Base-by-base conservation (phyloP, 2,797 vertebrate species). In the Nannoperca australis region DNA sequence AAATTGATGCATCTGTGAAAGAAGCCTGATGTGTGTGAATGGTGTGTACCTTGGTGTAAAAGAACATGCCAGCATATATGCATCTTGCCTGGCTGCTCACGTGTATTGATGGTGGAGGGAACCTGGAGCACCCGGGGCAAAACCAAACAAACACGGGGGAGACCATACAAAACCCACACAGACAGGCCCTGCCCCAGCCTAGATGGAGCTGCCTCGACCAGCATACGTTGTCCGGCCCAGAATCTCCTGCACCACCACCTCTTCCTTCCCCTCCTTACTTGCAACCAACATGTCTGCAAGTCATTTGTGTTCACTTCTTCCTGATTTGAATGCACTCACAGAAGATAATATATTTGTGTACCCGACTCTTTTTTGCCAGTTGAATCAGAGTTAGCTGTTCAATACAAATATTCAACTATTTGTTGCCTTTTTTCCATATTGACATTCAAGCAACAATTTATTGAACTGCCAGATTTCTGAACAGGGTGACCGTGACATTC, bases 1-100 rank as follows among this genome's bases (percentile, higher is more conserved):
- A 54, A 75, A 62, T 65, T 44, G 38, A 63, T 67, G 44, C 47
- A 55, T 68, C 42, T 56, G 53, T 60, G 30, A 44, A 47, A 61
- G 40, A 24, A n/a, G 4, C 15, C 17, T 6, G 14, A 22, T 71
- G 44, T n/a, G 22, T 36, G 42, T 65, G 36, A 10, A 63, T 20
- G 22, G 44, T 20, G 45, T 73, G 45, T 8, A 40, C 18, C 5
- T 1, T 20, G 12, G 17, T 51, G 42, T n/a, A 8, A 56, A 51
- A 58, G 32, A 30, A 36, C 22, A 54, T 13, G 13, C 20, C 20
- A 12, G 32, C 50, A 53, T 17, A 20, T 17, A 34, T 20, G 38
- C 56, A 50, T 55, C 73, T 60, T 24, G 10, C 10, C 64, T 71
- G 55, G 55, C 60, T n/a, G 34, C 55, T 73, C 69, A 17, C 13